phyloP scores from a whole-genome alignment of 1,140 invertebrate genomes.

The Chironomus striatipennis region DNA sequence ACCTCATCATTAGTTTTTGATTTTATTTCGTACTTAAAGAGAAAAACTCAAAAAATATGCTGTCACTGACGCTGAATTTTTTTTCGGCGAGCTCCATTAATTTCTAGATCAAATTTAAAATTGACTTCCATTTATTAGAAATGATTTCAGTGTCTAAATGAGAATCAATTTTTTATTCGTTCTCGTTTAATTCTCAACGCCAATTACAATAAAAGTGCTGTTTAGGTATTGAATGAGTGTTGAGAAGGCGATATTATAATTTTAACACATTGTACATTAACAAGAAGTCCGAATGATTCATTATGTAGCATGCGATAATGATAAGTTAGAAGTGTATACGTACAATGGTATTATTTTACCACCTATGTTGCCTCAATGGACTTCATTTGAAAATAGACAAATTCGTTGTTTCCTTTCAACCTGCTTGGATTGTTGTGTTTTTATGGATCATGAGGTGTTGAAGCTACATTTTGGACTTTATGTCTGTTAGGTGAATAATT shows the following conservation, averaged over 20 bases:
- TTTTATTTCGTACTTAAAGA: too few species aligned
- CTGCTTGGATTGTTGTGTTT: not conserved
- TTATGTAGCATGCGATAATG: not conserved
- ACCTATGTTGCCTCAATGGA: not conserved
- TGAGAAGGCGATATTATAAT: conserved; percentile 4
- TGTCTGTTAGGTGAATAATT: too few species aligned
- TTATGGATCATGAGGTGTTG: too few species aligned
- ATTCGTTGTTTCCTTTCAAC: not conserved
- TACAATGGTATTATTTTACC: not conserved
- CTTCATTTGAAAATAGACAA: not conserved
- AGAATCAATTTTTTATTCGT: not conserved
- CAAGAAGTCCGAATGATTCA: not conserved
- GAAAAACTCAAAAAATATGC: too few species aligned
- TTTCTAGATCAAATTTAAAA: conserved; percentile 9
- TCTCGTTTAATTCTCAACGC: not conserved
- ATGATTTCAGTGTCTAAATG: not conserved
- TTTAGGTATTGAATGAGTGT: not conserved
- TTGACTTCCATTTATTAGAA: conserved; percentile 9
- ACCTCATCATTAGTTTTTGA: too few species aligned
- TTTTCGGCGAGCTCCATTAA: too few species aligned
- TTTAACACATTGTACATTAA: not conserved
- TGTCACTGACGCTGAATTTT: too few species aligned
- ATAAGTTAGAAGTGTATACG: not conserved
- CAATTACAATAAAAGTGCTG: not conserved
- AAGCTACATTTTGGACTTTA: too few species aligned